These are phyloP conservation scores for Orientallactaga bullata DNA, from an alignment of 2,113 vertebrate species.

Conservation along the genomic window DNA sequence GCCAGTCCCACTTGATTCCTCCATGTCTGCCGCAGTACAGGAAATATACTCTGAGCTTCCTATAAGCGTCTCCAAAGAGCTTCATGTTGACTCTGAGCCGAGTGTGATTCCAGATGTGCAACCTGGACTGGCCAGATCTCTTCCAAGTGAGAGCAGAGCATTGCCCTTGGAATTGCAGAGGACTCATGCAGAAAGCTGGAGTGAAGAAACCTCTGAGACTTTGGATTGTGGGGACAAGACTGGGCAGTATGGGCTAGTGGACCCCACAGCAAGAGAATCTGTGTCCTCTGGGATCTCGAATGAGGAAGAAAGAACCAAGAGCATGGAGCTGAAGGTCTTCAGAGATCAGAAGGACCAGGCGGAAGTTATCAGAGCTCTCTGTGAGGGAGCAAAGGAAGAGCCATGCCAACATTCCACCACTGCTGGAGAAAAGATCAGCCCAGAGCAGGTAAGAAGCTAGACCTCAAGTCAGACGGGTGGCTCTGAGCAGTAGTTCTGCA, in stretches of 20 bases:
- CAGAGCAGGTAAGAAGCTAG: slow-evolving; percentile 84
- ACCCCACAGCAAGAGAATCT: slow-evolving; percentile 56
- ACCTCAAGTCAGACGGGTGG: slow-evolving; percentile 15
- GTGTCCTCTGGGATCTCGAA: slow-evolving; percentile 46
- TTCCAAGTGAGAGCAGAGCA: slow-evolving; percentile 32
- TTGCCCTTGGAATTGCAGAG: slow-evolving; percentile 57
- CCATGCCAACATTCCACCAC: slow-evolving; percentile 27
- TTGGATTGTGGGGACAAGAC: slow-evolving; percentile 45
- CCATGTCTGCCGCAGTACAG: slow-evolving; percentile 76
- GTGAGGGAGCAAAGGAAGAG: slow-evolving; percentile 65
- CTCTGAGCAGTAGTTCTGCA: not conserved
- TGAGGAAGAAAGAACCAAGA: slow-evolving; percentile 64
- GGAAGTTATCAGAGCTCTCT: slow-evolving; percentile 45
- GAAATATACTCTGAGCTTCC: slow-evolving; percentile 77
- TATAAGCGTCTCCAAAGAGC: slow-evolving; percentile 66
- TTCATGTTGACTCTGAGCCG: slow-evolving; percentile 70
- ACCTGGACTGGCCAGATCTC: not conserved
- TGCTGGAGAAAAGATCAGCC: not conserved
- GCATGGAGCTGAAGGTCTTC: slow-evolving; percentile 58
- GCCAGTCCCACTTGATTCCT: slow-evolving; percentile 71
- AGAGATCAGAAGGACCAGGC: slow-evolving; percentile 53
- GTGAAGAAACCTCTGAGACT: slow-evolving; percentile 54
- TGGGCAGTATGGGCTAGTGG: slow-evolving; percentile 59
- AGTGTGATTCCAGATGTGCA: slow-evolving; percentile 67
- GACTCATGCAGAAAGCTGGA: slow-evolving; percentile 43